These are phyloP conservation scores for Lordiphosa fenestrarum DNA, from an alignment of 2,888 invertebrate species.

Conservation along the genomic window DNA sequence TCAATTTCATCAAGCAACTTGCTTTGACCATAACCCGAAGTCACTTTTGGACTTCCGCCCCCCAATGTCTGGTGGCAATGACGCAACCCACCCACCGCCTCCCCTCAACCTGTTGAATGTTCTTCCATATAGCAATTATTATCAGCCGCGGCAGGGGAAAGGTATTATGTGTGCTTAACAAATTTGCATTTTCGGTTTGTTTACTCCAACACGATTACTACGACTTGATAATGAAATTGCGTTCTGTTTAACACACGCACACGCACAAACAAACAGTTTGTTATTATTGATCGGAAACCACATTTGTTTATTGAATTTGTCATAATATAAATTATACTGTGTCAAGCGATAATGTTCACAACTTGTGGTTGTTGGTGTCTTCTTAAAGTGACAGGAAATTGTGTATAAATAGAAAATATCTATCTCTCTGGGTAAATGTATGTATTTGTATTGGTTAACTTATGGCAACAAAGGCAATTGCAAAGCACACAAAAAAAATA, in stretches of 20 bases:
- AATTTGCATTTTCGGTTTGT: constrained; percentile 36
- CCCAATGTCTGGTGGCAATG: constrained; percentile 35
- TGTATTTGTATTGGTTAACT: constrained; percentile 10
- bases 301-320: constrained; percentile 19
- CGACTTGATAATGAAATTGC: constrained; percentile 44
- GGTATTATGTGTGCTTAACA: constrained; percentile 23
- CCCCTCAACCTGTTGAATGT: constrained; percentile 45
- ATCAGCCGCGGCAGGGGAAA: constrained; percentile 15
- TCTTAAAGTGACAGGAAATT: constrained; percentile 48
- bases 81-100: constrained; percentile 14
- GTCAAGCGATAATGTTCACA: constrained; percentile 22
- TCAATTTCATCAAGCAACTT: constrained; percentile 47
- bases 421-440: constrained; percentile 15
- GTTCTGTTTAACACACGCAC: constrained; percentile 7
- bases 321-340: constrained; percentile 14
- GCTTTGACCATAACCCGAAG: constrained; percentile 44
- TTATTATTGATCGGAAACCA: constrained; percentile 5
- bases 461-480: constrained; percentile 4
- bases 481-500: constrained; percentile 1
- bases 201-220: constrained; percentile 13
- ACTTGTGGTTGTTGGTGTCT: constrained; percentile 3
- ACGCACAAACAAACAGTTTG: neutral
- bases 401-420: constrained; percentile 64
- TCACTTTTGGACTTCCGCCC: constrained; percentile 56
- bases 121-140: constrained; percentile 25